Evolutionary conservation across 2,888 invertebrate genomes (phyloP).

Genomic region (Macaria notata): DNA sequence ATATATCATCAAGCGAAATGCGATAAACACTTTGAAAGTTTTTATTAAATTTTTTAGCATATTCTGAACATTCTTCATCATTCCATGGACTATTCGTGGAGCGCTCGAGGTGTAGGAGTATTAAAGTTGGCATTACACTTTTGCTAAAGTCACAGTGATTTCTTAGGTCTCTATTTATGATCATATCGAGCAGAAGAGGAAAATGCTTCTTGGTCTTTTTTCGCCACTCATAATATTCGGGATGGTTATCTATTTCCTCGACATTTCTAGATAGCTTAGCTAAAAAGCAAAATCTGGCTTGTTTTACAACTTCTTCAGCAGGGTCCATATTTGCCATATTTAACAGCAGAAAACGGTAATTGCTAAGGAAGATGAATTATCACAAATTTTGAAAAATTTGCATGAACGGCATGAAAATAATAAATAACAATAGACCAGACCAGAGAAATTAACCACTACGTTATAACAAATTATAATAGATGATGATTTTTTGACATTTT

Average conservation of each 20-base stretch:
- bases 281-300: slow-evolving; percentile 49
- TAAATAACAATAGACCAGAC: no score
- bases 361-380: no score
- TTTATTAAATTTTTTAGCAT: slow-evolving; percentile 45
- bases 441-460: no score
- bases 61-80: slow-evolving; percentile 42
- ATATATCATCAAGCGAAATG: slow-evolving; percentile 45
- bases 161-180: slow-evolving; percentile 47
- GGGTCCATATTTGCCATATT: slow-evolving; percentile 29
- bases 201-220: slow-evolving; percentile 45
- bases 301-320: slow-evolving; percentile 35
- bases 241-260: slow-evolving; percentile 52
- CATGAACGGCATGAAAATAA: no score
- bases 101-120: slow-evolving; percentile 59
- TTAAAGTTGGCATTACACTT: slow-evolving; percentile 46
- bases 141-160: slow-evolving; percentile 35
- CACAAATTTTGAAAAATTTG: no score
- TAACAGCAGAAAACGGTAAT: no score
- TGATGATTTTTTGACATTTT: no score
- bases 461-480: no score
- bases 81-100: slow-evolving; percentile 54
- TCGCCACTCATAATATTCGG: slow-evolving; percentile 53
- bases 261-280: slow-evolving; percentile 55
- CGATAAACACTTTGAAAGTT: slow-evolving; percentile 49
- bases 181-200: slow-evolving; percentile 40